These are phyloP conservation scores for Ciconia maguari DNA, from an alignment of 2,113 vertebrate species.

Conservation along the genomic window DNA sequence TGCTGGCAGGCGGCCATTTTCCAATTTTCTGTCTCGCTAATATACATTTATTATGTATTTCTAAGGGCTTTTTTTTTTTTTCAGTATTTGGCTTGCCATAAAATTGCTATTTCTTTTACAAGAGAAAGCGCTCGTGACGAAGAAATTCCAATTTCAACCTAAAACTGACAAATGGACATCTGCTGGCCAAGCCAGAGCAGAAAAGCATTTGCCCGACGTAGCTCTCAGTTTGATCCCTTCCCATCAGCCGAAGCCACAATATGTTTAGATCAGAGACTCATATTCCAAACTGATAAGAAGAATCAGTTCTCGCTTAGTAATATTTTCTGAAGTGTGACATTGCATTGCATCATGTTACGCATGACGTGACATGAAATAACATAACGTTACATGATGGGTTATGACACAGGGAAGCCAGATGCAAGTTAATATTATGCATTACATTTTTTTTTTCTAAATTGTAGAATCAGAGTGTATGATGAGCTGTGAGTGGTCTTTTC, in stretches of 20 bases:
- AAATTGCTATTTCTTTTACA: conserved; percentile 56
- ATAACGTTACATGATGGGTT: not conserved
- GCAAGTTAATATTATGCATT: not conserved
- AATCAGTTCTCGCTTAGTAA: conserved; percentile 1
- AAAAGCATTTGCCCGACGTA: not conserved
- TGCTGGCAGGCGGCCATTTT: conserved; percentile 80
- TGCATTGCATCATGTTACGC: not conserved
- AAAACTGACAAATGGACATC: conserved; percentile 40
- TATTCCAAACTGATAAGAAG: not conserved
- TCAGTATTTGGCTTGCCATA: conserved; percentile 52
- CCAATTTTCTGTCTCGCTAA: conserved; percentile 79
- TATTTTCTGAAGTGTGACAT: conserved; percentile 43
- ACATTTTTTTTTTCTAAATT: not conserved
- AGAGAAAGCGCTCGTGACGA: not conserved
- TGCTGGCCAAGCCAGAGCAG: conserved; percentile 12
- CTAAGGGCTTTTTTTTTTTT: conserved; percentile 36
- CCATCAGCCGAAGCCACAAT: not conserved
- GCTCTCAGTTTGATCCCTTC: not conserved
- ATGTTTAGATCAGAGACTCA: conserved; percentile 5
- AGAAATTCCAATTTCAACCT: conserved; percentile 36
- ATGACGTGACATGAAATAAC: not conserved
- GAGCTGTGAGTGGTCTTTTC: conserved; percentile 19
- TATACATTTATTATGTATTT: conserved; percentile 77
- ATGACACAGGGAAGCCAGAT: not conserved
- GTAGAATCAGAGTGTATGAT: not conserved